Base-by-base conservation (phyloP, 1,140 invertebrate genomes). In the Telenomus remus region DNA sequence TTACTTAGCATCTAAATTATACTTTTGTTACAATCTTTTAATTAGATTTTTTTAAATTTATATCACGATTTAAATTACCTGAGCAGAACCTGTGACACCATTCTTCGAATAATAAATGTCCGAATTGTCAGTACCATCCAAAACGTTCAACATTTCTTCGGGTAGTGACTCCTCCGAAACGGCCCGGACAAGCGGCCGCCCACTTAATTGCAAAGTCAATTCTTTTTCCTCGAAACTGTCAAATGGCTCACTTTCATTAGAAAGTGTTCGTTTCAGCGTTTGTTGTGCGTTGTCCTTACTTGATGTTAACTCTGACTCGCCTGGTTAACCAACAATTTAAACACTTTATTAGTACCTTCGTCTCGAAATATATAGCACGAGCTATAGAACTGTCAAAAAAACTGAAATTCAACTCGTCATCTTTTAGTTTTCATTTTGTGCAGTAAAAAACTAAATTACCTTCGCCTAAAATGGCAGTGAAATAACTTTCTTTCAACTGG, bases 131-230 rank as follows among this genome's bases (percentile, higher is more conserved):
- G 72, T 75, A 4, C 70, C 78, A 19, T 82, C 80, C 19, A 81
- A 77, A 0, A 80, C 66, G 1, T 81, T 82, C 2, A 86, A 56
- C 83, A 87, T 86, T 55, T 86, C 86, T 34, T 57, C 76, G 7
- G 87, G 86, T 47, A 88, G 56, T 10, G 86, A 87, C 50, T 88
- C 87, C 64, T 88, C 82, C n/a, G 86, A 87, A 75, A 88, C 86
- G 42, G 86, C 83, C 33, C 83, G 82, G 13, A 61, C 47, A 13
- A 50, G 50, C 81, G 73, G 54, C 76, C 56, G 44, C 64, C 75
- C 48, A 69, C 73, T 72, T 65, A 78, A 70, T 54, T 74, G 63
- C 54, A 75, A 69, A 55, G 63, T 69, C 56, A 83, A 51, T 49
- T 85, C 80, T 56, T 85, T 85, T 12, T 78, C 64, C 59, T 86